Evolutionary conservation across 2,113 vertebrate genomes (phyloP).

Genomic region (Sebastes schlegelii): DNA sequence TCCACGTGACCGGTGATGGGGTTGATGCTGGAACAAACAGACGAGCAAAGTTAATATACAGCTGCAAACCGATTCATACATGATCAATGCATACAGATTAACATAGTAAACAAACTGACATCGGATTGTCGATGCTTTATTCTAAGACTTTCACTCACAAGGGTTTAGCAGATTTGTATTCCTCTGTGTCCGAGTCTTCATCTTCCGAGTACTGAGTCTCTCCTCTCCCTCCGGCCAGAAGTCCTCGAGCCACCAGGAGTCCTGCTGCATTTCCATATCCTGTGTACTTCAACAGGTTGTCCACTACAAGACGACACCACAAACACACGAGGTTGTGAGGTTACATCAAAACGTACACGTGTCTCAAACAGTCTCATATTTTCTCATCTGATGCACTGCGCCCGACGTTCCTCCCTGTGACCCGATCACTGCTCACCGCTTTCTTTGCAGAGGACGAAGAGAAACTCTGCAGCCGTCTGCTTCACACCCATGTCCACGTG

Average conservation of each 20-base stretch:
- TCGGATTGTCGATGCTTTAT: background rate
- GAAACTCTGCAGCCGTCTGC: slow-evolving; percentile 96
- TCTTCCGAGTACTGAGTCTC: slow-evolving; percentile 97
- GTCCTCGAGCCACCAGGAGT: slow-evolving; percentile 92
- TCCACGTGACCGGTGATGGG: slow-evolving; percentile 97
- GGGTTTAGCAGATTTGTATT: slow-evolving; percentile 96
- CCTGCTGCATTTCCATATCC: slow-evolving; percentile 97
- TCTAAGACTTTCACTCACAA: slow-evolving; percentile 76
- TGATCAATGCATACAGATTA: background rate
- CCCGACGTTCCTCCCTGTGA: background rate
- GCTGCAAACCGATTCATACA: background rate
- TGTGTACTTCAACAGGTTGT: slow-evolving; percentile 96
- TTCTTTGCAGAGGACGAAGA: slow-evolving; percentile 98
- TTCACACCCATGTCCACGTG: slow-evolving; percentile 97
- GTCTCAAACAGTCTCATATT: background rate
- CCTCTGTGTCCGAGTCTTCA: slow-evolving; percentile 97
- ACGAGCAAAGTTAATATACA: background rate
- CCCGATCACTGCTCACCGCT: slow-evolving; percentile 84
- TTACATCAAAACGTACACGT: background rate
- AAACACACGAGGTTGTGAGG: background rate
- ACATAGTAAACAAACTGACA: background rate
- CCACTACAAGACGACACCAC: slow-evolving; percentile 83
- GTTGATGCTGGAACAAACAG: slow-evolving; percentile 89
- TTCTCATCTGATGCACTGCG: background rate
- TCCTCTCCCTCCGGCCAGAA: slow-evolving; percentile 94